A percentile compares a stretch with the other conserved stretches of the same genome.
Conservation (phyloP, 2,797 vertebrate species). For the Heteromormyrus szaboi region DNA sequence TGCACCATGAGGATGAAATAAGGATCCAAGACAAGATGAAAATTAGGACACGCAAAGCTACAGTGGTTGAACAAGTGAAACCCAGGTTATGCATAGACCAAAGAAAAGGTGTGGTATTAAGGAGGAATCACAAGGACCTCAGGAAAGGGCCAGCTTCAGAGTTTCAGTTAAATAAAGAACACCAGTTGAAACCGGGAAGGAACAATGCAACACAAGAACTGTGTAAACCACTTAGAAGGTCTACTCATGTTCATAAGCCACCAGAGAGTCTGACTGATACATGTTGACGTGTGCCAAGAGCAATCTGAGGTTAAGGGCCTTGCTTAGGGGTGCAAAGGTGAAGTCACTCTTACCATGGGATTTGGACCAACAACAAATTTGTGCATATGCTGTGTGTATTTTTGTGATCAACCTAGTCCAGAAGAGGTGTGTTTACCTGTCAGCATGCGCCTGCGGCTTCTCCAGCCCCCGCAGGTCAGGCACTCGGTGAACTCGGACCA, state of each 20-base stretch:
- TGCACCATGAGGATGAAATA: neutral
- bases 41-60: neutral
- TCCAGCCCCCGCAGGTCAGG: conserved; percentile 62
- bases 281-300: neutral
- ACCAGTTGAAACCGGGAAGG: neutral
- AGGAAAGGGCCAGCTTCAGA: neutral
- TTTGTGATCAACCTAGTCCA: neutral
- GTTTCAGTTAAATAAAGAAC: neutral
- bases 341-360: neutral
- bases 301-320: neutral
- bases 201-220: neutral
- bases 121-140: neutral
- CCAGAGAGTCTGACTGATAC: neutral
- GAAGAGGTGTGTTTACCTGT: conserved; percentile 62
- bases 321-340: neutral
- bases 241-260: neutral
- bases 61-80: neutral
- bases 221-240: neutral
- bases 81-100: neutral
- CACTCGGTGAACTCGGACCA: conserved; percentile 90
- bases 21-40: neutral
- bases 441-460: conserved; percentile 67
- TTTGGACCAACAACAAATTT: neutral
- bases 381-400: neutral
- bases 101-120: neutral